Base-by-base conservation (phyloP, 2,797 vertebrate species). In the Phyllotis vaccarum region DNA sequence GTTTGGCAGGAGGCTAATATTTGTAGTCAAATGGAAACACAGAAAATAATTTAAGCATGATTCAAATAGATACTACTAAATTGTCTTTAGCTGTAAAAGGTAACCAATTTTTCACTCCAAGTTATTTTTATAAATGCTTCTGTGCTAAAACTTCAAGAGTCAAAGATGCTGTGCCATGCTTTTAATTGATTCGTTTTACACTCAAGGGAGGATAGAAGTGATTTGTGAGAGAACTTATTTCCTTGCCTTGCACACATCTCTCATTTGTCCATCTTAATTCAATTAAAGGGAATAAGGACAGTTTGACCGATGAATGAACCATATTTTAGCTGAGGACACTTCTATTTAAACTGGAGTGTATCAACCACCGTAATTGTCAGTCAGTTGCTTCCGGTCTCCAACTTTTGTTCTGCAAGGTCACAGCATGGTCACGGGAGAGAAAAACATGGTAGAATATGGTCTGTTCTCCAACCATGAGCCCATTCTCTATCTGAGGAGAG, bases 181-280 rank as follows among this genome's bases (percentile, higher is more conserved):
- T 96, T 96, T 98, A 98, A 99, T 98, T 98, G 99, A 99, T 99
- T 99, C 88, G 96, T 98, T 98, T 99, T 98, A 99, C 98, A 98
- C 98, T 94, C 43, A 94, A 97, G 97, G 97, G 97, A 98, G 98
- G 97, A 97, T 96, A 98, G 97, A 97, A 98, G 98, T 98, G 99
- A 99, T 98, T 99, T 98, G 98, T 98, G 97, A 93, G 97, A 98
- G 98, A 96, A 92, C 97, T 98, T 98, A 97, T 94, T 96, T 97
- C 94, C 98, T 52, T 97, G 97, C 98, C 99, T 99, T 98, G 99
- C 98, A 98, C 98, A 97, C 99, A 99, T 99, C 99, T 99, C 99
- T 99, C 99, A 99, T 99, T 99, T 99, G 99, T 99, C 99, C 99
- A 99, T 99, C 99, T 99, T 99, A 99, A 99, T 99, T 99, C 99